Conservation (phyloP, 2,113 vertebrate species). For the Centropristis striata region DNA sequence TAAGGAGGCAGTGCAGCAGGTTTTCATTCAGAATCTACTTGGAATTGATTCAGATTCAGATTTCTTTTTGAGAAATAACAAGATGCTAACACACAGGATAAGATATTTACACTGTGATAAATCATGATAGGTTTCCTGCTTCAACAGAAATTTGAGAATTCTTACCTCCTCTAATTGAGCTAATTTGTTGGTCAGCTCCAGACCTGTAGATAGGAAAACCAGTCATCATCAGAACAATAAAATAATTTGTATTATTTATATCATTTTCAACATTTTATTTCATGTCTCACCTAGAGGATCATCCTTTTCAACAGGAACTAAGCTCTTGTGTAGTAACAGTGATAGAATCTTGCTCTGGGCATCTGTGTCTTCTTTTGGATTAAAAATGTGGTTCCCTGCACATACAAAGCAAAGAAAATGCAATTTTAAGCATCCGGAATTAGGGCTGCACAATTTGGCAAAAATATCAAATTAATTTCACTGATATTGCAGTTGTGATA, state of each 20-base stretch:
- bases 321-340: conserved; percentile 78
- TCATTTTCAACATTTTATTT: background rate
- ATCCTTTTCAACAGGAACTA: conserved; percentile 71
- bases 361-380: conserved; percentile 69
- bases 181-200: conserved; percentile 73
- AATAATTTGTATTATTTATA: background rate
- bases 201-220: conserved; percentile 58
- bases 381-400: conserved; percentile 76
- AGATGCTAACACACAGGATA: background rate
- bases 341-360: conserved; percentile 78
- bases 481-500: too few relatives aligned
- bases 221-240: background rate
- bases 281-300: conserved; percentile 72
- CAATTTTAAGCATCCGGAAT: background rate
- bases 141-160: conserved; percentile 6
- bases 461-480: too few relatives aligned
- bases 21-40: background rate
- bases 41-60: background rate
- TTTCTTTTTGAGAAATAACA: background rate
- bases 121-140: background rate
- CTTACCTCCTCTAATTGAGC: conserved; percentile 81
- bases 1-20: background rate
- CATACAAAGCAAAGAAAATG: conserved; percentile 24
- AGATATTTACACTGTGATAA: background rate
- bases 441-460: too few relatives aligned